These are phyloP conservation scores for Bombyx mori DNA, from an alignment of 1,140 invertebrate species.

Conservation along the genomic window DNA sequence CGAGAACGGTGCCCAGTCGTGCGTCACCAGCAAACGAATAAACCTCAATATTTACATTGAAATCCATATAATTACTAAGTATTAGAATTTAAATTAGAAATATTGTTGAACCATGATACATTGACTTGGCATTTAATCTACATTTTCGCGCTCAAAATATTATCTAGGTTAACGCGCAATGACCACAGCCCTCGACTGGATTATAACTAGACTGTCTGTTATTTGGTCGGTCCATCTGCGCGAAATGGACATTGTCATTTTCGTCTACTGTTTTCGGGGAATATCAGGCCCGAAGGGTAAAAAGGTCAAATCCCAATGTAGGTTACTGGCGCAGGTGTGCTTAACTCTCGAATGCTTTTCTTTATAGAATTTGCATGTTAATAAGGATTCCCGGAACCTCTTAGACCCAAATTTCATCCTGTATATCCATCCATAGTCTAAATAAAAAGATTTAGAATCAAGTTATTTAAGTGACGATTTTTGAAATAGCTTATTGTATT, in stretches of 20 bases:
- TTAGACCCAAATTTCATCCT: no score
- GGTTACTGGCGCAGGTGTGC: constrained; percentile 17
- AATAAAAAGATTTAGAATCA: background rate
- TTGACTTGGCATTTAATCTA: no score
- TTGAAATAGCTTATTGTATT: no score
- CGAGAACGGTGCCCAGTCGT: constrained; percentile 3
- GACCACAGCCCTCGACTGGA: constrained; percentile 6
- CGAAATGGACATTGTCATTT: constrained; percentile 17
- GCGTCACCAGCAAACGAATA: constrained; percentile 2
- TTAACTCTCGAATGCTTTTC: constrained; percentile 9
- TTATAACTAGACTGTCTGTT: constrained; percentile 10
- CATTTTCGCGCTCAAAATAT: background rate
- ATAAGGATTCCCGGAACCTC: constrained; percentile 7
- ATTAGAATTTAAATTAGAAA: background rate
- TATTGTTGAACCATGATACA: no score
- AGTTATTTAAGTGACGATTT: background rate
- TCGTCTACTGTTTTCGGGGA: constrained; percentile 1
- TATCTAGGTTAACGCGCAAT: constrained; percentile 12
- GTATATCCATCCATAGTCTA: no score
- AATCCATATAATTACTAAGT: background rate
- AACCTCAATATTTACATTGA: background rate
- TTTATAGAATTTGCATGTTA: constrained; percentile 24
- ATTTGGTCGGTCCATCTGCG: constrained; percentile 19
- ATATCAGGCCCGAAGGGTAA: constrained; percentile 14
- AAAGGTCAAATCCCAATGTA: constrained; percentile 15